Evolutionary conservation across 2,888 invertebrate species (phyloP).

Genomic region (Lasius fuliginosus): DNA sequence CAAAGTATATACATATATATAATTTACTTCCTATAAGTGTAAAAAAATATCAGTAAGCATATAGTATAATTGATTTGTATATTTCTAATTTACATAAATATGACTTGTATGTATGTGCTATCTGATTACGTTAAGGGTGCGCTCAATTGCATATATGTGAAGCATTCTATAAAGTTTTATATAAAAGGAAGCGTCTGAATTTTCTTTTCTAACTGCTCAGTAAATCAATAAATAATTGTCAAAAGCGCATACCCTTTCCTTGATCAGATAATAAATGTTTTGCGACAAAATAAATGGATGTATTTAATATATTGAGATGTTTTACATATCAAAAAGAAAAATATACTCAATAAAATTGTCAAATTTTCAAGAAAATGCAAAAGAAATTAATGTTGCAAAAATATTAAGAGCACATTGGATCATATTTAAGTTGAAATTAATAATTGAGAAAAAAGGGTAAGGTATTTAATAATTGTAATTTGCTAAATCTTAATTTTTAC

Average conservation of each 20-base stretch:
- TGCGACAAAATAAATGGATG: slow-evolving; percentile 47
- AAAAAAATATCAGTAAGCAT: slow-evolving; percentile 37
- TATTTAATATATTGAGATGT: slow-evolving; percentile 33
- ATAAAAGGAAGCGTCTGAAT: background rate
- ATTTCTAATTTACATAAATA: slow-evolving; percentile 15
- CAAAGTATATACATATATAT: background rate
- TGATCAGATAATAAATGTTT: slow-evolving; percentile 54
- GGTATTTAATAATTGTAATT: background rate
- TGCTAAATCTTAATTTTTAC: background rate
- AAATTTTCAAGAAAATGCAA: background rate
- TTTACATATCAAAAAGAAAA: background rate
- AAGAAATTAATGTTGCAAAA: background rate
- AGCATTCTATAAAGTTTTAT: slow-evolving; percentile 53
- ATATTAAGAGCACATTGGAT: background rate
- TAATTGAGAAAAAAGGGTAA: background rate
- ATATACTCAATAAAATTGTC: background rate
- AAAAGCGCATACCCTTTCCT: slow-evolving; percentile 29
- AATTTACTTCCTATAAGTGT: slow-evolving; percentile 64
- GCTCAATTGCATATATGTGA: slow-evolving; percentile 5
- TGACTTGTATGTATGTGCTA: background rate
- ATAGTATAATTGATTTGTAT: slow-evolving; percentile 30
- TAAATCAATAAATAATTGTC: slow-evolving; percentile 43
- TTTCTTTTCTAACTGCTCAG: slow-evolving; percentile 44
- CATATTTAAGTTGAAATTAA: background rate
- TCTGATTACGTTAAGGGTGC: slow-evolving; percentile 30